Conservation (phyloP, 2,888 invertebrate species). For the Cephus runcator region DNA sequence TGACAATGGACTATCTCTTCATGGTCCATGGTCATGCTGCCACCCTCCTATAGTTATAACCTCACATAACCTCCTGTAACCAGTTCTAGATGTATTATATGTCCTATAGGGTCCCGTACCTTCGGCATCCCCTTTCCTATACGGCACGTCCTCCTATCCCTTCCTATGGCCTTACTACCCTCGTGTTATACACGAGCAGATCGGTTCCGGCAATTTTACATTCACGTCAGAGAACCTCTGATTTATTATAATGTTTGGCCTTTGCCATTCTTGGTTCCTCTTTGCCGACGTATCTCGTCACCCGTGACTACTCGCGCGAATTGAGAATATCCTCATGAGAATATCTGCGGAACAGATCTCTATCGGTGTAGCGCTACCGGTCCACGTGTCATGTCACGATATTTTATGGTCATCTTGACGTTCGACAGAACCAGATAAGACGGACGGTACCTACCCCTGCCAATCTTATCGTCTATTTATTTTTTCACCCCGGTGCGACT, state of each 20-base stretch:
- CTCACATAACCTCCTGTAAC: neutral
- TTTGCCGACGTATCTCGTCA: constrained; percentile 7
- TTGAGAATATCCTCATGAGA: constrained; percentile 39
- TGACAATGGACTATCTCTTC: constrained; percentile 50
- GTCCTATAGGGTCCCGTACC: constrained; percentile 19
- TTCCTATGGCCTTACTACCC: constrained; percentile 21
- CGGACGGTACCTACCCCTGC: neutral
- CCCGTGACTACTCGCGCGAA: constrained; percentile 31
- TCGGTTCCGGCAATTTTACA: constrained; percentile 64
- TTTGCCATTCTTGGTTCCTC: constrained; percentile 5
- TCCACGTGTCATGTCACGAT: neutral
- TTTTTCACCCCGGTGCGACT: neutral
- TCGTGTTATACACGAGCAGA: constrained; percentile 58
- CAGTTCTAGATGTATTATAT: neutral
- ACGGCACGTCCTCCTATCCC: neutral
- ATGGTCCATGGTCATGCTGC: constrained; percentile 1
- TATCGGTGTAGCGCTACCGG: neutral
- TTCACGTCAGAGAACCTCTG: constrained; percentile 53
- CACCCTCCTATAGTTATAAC: neutral
- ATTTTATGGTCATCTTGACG: neutral
- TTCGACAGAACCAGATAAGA: neutral
- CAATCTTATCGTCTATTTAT: neutral
- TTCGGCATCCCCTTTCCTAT: constrained; percentile 13
- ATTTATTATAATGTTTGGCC: constrained; percentile 58
- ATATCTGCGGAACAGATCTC: constrained; percentile 3